phyloP scores from a whole-genome alignment of 2,888 invertebrate genomes.

The Tromatobia lineatoria region DNA sequence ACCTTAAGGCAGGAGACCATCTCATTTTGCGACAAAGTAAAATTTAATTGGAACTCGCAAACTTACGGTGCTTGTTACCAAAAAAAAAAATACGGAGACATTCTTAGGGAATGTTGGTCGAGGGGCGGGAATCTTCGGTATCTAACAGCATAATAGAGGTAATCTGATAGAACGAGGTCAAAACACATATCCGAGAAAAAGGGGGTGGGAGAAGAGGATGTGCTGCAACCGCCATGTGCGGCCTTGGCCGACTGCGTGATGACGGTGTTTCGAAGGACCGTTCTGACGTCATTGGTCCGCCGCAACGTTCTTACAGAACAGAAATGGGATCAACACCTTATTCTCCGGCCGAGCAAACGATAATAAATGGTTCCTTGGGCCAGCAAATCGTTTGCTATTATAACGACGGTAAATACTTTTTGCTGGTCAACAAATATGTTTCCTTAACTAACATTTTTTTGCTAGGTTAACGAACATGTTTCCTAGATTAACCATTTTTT shows the following conservation, averaged over 20 bases:
- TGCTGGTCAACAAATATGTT: too few species aligned
- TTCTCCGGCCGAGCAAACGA: background rate
- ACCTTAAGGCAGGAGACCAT: background rate
- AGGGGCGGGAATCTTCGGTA: background rate
- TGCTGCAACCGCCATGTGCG: conserved; percentile 13
- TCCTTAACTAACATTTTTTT: too few species aligned
- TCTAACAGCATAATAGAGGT: conserved; percentile 17
- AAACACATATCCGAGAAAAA: conserved; percentile 3
- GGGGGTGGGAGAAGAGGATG: background rate
- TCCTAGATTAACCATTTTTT: too few species aligned
- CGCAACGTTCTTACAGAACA: conserved; percentile 2
- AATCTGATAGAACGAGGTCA: conserved; percentile 25
- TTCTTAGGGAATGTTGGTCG: background rate
- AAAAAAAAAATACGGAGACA: background rate
- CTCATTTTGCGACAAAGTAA: background rate
- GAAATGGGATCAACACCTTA: conserved; percentile 3
- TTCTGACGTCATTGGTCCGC: conserved; percentile 17
- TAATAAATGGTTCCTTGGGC: too few species aligned
- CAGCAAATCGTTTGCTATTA: too few species aligned
- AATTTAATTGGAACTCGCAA: background rate
- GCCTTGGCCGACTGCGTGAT: conserved; percentile 14
- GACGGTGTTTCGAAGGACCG: conserved; percentile 18
- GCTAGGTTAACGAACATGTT: too few species aligned
- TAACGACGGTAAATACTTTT: too few species aligned
- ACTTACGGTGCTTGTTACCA: background rate